A percentile compares a stretch with the other conserved stretches of the same genome.
These are phyloP conservation scores for Drosophila colorata DNA, from an alignment of 2,888 invertebrate genomes.

Conservation along the genomic window DNA sequence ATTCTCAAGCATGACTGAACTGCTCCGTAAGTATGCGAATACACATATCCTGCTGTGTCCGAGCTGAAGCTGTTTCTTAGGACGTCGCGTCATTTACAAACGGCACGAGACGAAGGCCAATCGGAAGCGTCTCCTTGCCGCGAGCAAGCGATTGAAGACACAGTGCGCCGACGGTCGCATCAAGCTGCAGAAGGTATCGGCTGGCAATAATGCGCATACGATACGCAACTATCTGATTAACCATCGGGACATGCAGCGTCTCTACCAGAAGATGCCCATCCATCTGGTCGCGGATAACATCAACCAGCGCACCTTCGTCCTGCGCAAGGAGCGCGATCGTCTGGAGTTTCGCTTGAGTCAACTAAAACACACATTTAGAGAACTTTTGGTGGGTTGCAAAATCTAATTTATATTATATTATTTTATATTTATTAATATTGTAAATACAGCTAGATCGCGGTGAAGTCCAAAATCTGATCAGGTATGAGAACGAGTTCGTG, in stretches of 20 bases:
- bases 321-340: conserved; percentile 84
- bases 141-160: conserved; percentile 67
- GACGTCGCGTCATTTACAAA: conserved; percentile 72
- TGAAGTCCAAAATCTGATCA: conserved; percentile 78
- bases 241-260: conserved; percentile 81
- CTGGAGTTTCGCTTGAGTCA: conserved; percentile 68
- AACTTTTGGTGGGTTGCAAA: conserved; percentile 65
- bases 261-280: conserved; percentile 83
- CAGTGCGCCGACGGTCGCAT: conserved; percentile 80
- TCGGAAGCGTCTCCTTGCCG: conserved; percentile 52
- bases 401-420: no score
- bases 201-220: conserved; percentile 70
- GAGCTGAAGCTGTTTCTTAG: conserved; percentile 37
- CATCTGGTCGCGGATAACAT: conserved; percentile 82
- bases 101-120: conserved; percentile 69
- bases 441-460: conserved; percentile 72
- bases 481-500: conserved; percentile 78
- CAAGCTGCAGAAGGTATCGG: conserved; percentile 76
- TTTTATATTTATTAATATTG: no score
- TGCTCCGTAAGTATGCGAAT: conserved; percentile 70
- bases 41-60: neutral
- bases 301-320: conserved; percentile 83
- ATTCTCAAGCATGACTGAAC: conserved; percentile 75
- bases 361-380: conserved; percentile 68
- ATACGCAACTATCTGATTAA: conserved; percentile 81